These are phyloP conservation scores for Zosterops japonicus DNA, from an alignment of 2,113 vertebrate species.

Conservation along the genomic window DNA sequence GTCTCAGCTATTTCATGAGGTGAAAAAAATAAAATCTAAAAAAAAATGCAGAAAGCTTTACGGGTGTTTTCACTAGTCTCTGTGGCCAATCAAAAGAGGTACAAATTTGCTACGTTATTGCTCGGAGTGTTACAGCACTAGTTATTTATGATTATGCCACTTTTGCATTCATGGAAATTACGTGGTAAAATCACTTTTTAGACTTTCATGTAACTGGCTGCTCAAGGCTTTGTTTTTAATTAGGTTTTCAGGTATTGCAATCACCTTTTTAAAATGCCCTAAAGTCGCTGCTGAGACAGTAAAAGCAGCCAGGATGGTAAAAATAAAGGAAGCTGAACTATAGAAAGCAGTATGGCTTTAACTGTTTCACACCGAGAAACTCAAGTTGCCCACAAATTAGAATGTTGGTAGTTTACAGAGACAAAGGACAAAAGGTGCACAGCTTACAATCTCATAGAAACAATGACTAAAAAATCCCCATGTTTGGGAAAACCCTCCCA, in stretches of 20 bases:
- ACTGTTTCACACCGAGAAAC: neutral
- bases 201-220: neutral
- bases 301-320: neutral
- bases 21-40: neutral
- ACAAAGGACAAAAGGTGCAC: neutral
- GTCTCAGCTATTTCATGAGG: neutral
- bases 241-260: slow-evolving; percentile 14
- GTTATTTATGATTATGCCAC: neutral
- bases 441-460: neutral
- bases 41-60: neutral
- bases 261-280: slow-evolving; percentile 39
- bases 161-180: slow-evolving; percentile 13
- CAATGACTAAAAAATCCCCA: neutral
- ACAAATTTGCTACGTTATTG: neutral
- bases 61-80: neutral
- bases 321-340: neutral
- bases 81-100: neutral
- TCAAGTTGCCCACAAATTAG: neutral
- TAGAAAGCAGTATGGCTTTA: neutral
- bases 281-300: neutral
- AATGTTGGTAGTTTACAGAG: neutral
- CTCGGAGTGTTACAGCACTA: neutral
- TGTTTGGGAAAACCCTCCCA: neutral
- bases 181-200: slow-evolving; percentile 23
- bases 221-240: slow-evolving; percentile 33